A percentile compares a stretch with the other conserved stretches of the same genome.
Evolutionary conservation across 2,888 invertebrate genomes (phyloP).

Genomic region (Apamea monoglypha): DNA sequence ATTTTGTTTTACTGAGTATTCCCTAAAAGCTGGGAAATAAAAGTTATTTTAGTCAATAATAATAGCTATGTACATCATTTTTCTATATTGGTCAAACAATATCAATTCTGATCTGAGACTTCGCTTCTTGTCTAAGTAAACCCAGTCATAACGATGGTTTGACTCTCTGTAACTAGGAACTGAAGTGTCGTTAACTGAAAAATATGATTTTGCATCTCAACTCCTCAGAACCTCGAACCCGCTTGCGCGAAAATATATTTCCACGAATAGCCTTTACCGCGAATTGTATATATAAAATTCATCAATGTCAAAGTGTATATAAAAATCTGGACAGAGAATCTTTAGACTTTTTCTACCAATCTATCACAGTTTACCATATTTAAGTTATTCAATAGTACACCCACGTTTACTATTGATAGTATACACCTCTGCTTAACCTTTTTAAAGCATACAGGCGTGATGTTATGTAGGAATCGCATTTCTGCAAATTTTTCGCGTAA

Average conservation of each 20-base stretch:
- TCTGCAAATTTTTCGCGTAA: background rate
- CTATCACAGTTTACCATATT: too few species aligned
- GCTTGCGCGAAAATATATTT: too few species aligned
- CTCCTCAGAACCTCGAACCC: background rate
- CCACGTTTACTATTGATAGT: background rate
- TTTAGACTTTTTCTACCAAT: background rate
- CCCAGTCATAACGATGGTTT: background rate
- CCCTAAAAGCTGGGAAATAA: background rate
- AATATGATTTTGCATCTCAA: background rate
- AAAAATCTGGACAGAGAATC: background rate
- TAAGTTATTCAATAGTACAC: too few species aligned
- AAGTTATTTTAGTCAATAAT: conserved; percentile 10
- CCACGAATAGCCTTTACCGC: too few species aligned
- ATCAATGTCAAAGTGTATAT: too few species aligned
- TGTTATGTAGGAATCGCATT: background rate
- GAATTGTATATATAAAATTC: too few species aligned
- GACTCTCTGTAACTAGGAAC: too few species aligned
- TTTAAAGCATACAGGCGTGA: background rate
- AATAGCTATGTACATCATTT: background rate
- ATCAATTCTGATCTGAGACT: background rate
- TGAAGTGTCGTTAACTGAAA: background rate
- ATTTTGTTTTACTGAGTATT: conserved; percentile 59
- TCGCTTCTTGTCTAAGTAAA: background rate
- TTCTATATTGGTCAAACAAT: background rate
- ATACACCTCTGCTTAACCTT: background rate